Conservation (phyloP, 2,113 vertebrate species). For the Thalassarche chlororhynchos region DNA sequence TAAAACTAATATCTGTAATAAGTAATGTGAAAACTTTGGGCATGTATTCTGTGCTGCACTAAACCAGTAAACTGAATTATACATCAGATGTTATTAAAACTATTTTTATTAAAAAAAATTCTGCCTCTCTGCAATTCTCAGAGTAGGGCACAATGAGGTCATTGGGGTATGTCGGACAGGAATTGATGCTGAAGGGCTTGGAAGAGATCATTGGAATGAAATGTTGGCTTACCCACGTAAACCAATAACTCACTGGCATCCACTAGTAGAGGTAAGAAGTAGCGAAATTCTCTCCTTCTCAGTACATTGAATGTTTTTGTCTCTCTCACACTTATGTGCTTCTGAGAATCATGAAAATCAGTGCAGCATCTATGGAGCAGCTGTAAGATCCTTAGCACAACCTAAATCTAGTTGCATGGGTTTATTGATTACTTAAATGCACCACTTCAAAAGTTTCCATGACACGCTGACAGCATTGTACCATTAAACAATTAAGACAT, state of each 20-base stretch:
- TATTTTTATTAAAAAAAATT: not conserved
- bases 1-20: slow-evolving; percentile 16
- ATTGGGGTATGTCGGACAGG: slow-evolving; percentile 93
- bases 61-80: not conserved
- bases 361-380: not conserved
- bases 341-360: not conserved
- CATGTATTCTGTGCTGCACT: not conserved
- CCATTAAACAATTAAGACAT: not conserved
- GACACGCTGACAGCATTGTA: not conserved
- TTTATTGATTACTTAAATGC: not conserved
- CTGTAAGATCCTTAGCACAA: not conserved
- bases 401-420: not conserved
- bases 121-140: slow-evolving; percentile 53
- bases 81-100: slow-evolving; percentile 6
- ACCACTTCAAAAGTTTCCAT: not conserved
- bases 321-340: not conserved
- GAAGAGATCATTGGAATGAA: slow-evolving; percentile 98
- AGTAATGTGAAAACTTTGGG: not conserved
- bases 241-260: slow-evolving; percentile 98
- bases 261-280: slow-evolving; percentile 88
- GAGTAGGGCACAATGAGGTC: slow-evolving; percentile 98
- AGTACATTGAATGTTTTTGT: not conserved
- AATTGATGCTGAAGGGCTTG: slow-evolving; percentile 92
- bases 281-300: not conserved
- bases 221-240: slow-evolving; percentile 97